phyloP scores from a whole-genome alignment of 64 coral and sea anemone genomes.

The Platygyra sinensis region DNA sequence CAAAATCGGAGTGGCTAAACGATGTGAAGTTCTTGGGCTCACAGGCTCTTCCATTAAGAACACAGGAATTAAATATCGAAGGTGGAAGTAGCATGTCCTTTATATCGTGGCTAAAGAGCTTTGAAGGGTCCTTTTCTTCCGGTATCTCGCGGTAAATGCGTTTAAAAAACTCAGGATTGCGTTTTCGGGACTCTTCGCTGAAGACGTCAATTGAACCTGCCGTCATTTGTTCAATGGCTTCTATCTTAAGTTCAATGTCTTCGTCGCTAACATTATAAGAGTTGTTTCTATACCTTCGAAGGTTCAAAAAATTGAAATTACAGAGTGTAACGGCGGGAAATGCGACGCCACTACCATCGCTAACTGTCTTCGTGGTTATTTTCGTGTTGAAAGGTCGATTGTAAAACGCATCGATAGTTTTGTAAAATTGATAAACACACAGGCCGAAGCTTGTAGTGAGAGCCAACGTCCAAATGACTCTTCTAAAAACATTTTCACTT shows the following conservation, averaged over 20 bases:
- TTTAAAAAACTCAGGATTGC: neutral
- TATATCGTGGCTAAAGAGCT: neutral
- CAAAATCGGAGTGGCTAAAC: neutral
- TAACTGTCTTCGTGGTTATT: conserved; percentile 11
- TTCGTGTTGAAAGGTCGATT: conserved; percentile 28
- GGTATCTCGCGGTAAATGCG: neutral
- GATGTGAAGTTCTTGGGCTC: neutral
- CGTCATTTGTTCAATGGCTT: neutral
- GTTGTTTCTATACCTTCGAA: neutral
- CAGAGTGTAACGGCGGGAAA: conserved; percentile 48
- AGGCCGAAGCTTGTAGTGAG: neutral
- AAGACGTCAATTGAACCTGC: neutral
- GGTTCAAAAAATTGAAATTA: conserved; percentile 33
- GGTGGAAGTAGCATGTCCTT: conserved; percentile 40
- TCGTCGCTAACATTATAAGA: neutral
- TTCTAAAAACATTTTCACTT: neutral
- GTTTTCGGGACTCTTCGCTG: neutral
- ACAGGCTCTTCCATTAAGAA: neutral
- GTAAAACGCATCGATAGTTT: neutral
- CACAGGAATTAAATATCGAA: neutral
- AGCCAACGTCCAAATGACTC: conserved; percentile 8
- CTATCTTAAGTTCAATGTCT: neutral
- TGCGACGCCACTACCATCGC: neutral
- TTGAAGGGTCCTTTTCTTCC: neutral
- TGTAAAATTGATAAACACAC: neutral